Evolutionary conservation across 2,113 vertebrate genomes (phyloP).

Genomic region (Bufo bufo): DNA sequence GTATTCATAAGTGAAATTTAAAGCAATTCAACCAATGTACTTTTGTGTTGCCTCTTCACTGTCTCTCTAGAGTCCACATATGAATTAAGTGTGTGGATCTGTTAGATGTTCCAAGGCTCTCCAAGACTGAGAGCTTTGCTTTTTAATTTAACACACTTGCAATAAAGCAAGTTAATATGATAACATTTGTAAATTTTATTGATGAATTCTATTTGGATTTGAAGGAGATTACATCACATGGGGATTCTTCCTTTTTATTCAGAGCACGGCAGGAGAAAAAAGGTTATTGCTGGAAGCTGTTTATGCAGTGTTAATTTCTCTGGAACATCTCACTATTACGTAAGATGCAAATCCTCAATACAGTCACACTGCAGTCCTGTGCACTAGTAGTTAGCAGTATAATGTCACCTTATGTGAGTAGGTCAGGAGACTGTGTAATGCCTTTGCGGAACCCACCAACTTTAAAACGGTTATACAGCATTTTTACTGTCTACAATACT

Average conservation of each 20-base stretch:
- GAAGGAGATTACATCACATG: conserved; percentile 33
- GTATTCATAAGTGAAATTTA: conserved; percentile 38
- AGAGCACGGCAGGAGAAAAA: conserved; percentile 21
- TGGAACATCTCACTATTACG: conserved; percentile 41
- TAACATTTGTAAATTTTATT: conserved; percentile 57
- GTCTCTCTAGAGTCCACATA: conserved; percentile 37
- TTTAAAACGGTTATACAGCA: neutral
- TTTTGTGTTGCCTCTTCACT: neutral
- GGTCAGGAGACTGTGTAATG: neutral
- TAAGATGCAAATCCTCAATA: neutral
- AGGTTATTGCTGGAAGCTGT: conserved; percentile 49
- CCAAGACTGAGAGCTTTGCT: conserved; percentile 24
- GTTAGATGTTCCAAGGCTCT: conserved; percentile 30
- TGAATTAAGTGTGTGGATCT: conserved; percentile 43
- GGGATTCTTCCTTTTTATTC: conserved; percentile 13
- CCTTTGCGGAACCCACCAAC: neutral
- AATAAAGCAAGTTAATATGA: conserved; percentile 51
- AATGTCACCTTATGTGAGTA: neutral
- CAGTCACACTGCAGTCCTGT: neutral
- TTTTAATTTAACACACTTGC: conserved; percentile 47
- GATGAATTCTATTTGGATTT: conserved; percentile 57
- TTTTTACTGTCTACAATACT: neutral
- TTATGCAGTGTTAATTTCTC: conserved; percentile 4
- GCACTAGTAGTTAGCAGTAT: neutral
- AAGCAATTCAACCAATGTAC: conserved; percentile 41